Percentiles rank a stretch among this genome's conserved stretches.
phyloP scores from a whole-genome alignment of 2,888 invertebrate species.

The Anodontia alba region DNA sequence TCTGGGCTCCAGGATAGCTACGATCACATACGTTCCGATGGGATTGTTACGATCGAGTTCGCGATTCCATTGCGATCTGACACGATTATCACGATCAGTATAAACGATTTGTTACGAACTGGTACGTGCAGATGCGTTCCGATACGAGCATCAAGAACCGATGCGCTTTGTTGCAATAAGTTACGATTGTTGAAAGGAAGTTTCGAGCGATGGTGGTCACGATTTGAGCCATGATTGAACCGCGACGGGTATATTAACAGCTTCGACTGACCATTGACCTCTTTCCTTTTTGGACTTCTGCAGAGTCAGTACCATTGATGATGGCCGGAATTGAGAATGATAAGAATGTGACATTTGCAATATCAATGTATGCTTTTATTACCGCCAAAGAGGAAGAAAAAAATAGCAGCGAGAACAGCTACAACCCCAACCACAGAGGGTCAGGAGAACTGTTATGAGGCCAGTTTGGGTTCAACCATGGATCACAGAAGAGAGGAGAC shows the following conservation, averaged over 20 bases:
- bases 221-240: slow-evolving; percentile 5
- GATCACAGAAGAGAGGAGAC: slow-evolving; percentile 23
- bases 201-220: neutral
- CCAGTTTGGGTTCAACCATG: slow-evolving; percentile 32
- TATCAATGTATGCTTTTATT: slow-evolving; percentile 19
- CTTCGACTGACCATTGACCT: neutral
- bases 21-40: neutral
- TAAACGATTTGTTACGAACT: neutral
- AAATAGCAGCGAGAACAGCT: no score
- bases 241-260: slow-evolving; percentile 1
- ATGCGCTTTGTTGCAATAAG: slow-evolving; percentile 1
- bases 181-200: neutral
- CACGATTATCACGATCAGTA: neutral
- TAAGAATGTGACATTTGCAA: slow-evolving; percentile 20
- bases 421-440: no score
- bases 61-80: neutral
- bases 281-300: neutral
- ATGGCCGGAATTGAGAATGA: slow-evolving; percentile 6
- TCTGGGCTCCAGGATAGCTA: neutral
- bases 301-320: neutral
- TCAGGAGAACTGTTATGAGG: no score
- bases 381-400: slow-evolving; percentile 14
- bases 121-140: neutral
- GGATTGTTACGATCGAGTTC: neutral
- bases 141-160: neutral